phyloP scores from a whole-genome alignment of 2,113 vertebrate genomes.

The Clarias batrachus region DNA sequence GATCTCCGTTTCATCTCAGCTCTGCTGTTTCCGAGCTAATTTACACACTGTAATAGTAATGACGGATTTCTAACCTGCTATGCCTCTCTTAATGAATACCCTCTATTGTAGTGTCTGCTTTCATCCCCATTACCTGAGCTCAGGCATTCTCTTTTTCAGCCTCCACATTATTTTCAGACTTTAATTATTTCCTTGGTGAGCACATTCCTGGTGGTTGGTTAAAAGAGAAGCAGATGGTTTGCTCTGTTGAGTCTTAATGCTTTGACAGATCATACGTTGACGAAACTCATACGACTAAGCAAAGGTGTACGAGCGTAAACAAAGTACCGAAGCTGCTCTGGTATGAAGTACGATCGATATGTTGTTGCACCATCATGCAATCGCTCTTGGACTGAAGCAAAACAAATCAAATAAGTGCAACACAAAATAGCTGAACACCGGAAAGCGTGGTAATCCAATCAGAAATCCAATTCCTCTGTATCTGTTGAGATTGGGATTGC shows the following conservation, averaged over 20 bases:
- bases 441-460: conserved; percentile 65
- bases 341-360: conserved; percentile 42
- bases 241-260: conserved; percentile 54
- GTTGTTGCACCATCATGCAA: conserved; percentile 39
- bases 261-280: conserved; percentile 28
- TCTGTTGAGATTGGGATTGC: conserved; percentile 69
- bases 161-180: conserved; percentile 60
- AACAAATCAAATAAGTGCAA: conserved; percentile 62
- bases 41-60: conserved; percentile 65
- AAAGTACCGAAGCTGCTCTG: conserved; percentile 23
- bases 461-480: conserved; percentile 67
- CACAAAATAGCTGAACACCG: conserved; percentile 62
- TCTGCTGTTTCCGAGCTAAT: conserved; percentile 59
- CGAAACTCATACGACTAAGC: background rate
- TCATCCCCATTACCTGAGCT: conserved; percentile 66
- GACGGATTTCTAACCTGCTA: conserved; percentile 69
- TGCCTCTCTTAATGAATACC: conserved; percentile 66
- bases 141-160: conserved; percentile 55
- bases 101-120: conserved; percentile 65
- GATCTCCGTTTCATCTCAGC: conserved; percentile 45
- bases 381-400: conserved; percentile 48
- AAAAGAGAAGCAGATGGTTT: conserved; percentile 57
- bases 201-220: conserved; percentile 57
- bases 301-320: background rate
- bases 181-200: conserved; percentile 63